Evolutionary conservation across 2,113 vertebrate genomes (phyloP).

Genomic region (Spermophilus dauricus): DNA sequence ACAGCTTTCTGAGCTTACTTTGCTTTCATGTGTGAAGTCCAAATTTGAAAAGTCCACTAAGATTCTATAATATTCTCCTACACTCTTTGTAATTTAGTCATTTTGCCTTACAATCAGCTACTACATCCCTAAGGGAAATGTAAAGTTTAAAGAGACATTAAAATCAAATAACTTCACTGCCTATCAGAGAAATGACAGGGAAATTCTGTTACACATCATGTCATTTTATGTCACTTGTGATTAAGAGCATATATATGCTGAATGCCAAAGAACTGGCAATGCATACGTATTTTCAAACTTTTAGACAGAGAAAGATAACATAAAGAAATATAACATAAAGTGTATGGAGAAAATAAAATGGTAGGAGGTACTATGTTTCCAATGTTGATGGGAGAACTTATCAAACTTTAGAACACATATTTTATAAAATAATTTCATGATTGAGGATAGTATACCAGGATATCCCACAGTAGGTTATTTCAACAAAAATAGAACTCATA

Average conservation of each 20-base stretch:
- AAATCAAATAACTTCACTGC: constrained; percentile 45
- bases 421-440: background rate
- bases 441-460: background rate
- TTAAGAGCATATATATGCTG: constrained; percentile 40
- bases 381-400: background rate
- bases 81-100: constrained; percentile 44
- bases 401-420: constrained; percentile 14
- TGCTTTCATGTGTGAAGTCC: constrained; percentile 42
- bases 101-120: constrained; percentile 24
- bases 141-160: constrained; percentile 69
- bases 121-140: constrained; percentile 34
- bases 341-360: background rate
- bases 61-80: constrained; percentile 47
- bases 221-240: constrained; percentile 62
- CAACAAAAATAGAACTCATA: background rate
- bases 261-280: constrained; percentile 33
- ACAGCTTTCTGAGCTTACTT: background rate
- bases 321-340: background rate
- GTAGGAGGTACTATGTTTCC: background rate
- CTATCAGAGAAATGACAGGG: constrained; percentile 56
- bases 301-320: background rate
- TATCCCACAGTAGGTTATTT: background rate
- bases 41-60: constrained; percentile 47
- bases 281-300: background rate
- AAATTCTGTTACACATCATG: constrained; percentile 38